Evolutionary conservation across 2,888 invertebrate species (phyloP).

Genomic region (Podotricha telesiphe): DNA sequence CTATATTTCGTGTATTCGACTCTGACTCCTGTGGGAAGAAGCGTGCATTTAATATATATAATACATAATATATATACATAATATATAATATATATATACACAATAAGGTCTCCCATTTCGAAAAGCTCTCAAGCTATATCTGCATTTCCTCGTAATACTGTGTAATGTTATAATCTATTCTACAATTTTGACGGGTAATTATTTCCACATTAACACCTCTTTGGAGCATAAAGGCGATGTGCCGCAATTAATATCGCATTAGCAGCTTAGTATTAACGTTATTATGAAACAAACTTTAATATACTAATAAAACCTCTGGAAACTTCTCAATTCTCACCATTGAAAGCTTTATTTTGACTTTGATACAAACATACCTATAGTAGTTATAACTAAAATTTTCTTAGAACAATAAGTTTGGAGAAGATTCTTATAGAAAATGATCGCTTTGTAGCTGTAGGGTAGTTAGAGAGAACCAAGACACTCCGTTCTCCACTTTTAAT

Average conservation of each 20-base stretch:
- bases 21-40: too few species aligned
- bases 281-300: conserved; percentile 32
- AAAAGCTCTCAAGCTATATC: neutral
- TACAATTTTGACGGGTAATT: conserved; percentile 40
- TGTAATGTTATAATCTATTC: conserved; percentile 31
- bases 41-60: too few species aligned
- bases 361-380: neutral
- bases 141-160: conserved; percentile 15
- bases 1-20: too few species aligned
- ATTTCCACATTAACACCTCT: conserved; percentile 42
- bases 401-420: too few species aligned
- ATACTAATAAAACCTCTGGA: conserved; percentile 15
- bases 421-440: too few species aligned
- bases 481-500: too few species aligned
- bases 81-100: too few species aligned
- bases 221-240: conserved; percentile 37
- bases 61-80: too few species aligned
- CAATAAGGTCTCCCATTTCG: too few species aligned
- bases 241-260: conserved; percentile 42
- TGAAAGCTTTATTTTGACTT: neutral
- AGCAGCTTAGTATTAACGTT: conserved; percentile 28
- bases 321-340: conserved; percentile 9
- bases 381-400: too few species aligned
- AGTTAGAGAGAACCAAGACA: too few species aligned
- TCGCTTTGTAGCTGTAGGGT: too few species aligned